Conservation (phyloP, 2,113 vertebrate genomes). For the Galeopterus variegatus region DNA sequence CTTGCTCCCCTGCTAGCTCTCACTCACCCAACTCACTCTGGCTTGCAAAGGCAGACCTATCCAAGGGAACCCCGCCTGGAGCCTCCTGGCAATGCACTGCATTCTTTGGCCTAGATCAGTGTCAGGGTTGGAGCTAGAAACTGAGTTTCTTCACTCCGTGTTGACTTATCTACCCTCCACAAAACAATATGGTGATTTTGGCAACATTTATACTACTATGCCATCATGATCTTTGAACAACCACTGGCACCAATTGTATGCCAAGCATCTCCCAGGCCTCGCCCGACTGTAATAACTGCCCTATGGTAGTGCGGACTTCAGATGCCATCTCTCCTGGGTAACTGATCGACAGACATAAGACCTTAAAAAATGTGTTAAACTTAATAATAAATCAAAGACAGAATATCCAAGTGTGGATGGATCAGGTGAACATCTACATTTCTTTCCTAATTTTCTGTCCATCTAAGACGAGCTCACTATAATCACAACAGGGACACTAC, state of each 20-base stretch:
- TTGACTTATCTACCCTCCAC: not conserved
- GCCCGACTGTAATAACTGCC: not conserved
- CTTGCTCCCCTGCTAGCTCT: not conserved
- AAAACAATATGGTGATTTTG: not conserved
- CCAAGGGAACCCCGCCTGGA: not conserved
- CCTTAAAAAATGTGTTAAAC: not conserved
- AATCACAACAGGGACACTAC: not conserved
- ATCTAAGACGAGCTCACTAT: not conserved
- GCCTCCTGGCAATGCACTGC: not conserved
- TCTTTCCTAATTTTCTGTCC: conserved; percentile 33
- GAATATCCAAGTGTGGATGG: not conserved
- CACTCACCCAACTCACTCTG: not conserved
- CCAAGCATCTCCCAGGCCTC: not conserved
- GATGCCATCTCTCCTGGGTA: not conserved
- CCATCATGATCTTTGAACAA: not conserved
- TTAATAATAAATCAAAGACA: conserved; percentile 41
- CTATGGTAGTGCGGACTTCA: not conserved
- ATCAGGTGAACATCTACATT: not conserved
- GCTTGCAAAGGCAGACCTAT: not conserved
- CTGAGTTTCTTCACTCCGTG: not conserved
- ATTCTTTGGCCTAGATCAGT: not conserved
- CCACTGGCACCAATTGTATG: not conserved
- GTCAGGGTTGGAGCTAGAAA: not conserved
- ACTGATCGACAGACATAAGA: not conserved
- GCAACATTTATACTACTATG: not conserved